Evolutionary conservation across 2,113 vertebrate genomes (phyloP).

Genomic region (Phoenicopterus ruber): DNA sequence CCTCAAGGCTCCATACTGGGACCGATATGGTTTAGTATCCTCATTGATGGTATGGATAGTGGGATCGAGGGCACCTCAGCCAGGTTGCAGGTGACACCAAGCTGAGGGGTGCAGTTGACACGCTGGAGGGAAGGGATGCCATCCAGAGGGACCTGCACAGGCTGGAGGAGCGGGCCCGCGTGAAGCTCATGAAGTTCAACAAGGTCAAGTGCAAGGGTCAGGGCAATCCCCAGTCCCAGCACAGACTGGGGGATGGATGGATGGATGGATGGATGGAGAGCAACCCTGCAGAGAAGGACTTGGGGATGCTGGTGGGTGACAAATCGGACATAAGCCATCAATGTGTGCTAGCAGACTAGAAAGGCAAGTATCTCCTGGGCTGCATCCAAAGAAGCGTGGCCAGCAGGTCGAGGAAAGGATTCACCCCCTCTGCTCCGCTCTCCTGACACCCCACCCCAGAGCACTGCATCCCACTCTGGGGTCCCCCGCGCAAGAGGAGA

Average conservation of each 20-base stretch:
- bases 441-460: background rate
- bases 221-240: background rate
- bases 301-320: background rate
- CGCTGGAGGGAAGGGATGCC: background rate
- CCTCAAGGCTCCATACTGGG: background rate
- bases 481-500: background rate
- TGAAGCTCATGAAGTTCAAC: background rate
- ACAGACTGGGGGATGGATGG: background rate
- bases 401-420: background rate
- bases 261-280: background rate
- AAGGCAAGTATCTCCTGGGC: background rate
- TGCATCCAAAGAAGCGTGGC: background rate
- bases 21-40: background rate
- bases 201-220: background rate
- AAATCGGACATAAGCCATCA: background rate
- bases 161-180: background rate
- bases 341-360: background rate
- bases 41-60: background rate
- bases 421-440: background rate
- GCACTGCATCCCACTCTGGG: background rate
- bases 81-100: background rate
- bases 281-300: background rate
- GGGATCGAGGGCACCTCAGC: background rate
- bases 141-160: background rate
- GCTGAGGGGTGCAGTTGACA: background rate